phyloP scores from a whole-genome alignment of 2,797 vertebrate species.

The Meda fulgida region DNA sequence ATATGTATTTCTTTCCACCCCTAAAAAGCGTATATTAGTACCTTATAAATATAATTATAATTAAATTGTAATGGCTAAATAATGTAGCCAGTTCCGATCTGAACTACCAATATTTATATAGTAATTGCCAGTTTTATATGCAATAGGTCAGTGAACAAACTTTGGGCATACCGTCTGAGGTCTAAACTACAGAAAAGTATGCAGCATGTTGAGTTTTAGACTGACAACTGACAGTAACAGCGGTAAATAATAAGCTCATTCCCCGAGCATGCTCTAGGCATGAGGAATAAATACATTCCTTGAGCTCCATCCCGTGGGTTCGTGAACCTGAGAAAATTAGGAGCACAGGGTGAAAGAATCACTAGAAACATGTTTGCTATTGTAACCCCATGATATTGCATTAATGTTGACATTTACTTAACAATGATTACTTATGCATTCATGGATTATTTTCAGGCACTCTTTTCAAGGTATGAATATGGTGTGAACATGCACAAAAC shows the following conservation, averaged over 20 bases:
- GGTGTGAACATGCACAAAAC: neutral
- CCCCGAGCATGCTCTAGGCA: slow-evolving; percentile 27
- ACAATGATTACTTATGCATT: slow-evolving; percentile 21
- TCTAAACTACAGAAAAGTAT: slow-evolving; percentile 64
- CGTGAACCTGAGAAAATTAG: slow-evolving; percentile 23
- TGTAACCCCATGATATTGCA: slow-evolving; percentile 7
- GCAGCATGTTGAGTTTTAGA: slow-evolving; percentile 56
- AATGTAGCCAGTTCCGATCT: neutral
- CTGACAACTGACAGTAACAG: slow-evolving; percentile 27
- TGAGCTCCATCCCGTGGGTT: slow-evolving; percentile 5
- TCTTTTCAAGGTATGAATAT: neutral
- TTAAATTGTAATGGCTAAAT: too few species aligned
- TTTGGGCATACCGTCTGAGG: neutral
- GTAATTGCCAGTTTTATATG: neutral
- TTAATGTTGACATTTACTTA: slow-evolving; percentile 15
- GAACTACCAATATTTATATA: neutral
- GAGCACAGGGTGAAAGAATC: slow-evolving; percentile 18
- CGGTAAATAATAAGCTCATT: slow-evolving; percentile 16
- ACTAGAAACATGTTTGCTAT: neutral
- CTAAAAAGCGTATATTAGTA: neutral
- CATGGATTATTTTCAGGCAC: slow-evolving; percentile 10
- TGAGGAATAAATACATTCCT: slow-evolving; percentile 24
- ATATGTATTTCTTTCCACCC: neutral
- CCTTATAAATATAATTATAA: too few species aligned
- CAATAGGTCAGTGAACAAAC: neutral